phyloP scores from a whole-genome alignment of 2,888 invertebrate species.

The Drosophila formosana region DNA sequence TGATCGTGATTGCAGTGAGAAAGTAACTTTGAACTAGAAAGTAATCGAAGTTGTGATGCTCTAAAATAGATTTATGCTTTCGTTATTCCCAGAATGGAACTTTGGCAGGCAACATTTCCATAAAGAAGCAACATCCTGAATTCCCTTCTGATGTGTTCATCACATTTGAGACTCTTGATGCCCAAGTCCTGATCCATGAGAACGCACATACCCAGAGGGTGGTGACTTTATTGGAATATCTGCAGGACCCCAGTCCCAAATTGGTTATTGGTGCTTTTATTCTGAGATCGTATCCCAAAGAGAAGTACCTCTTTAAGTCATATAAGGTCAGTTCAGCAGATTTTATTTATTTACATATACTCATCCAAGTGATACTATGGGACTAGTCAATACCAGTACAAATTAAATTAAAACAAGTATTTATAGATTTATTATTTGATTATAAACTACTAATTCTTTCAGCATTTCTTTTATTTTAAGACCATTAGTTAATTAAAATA shows the following conservation, averaged over 20 bases:
- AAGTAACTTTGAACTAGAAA: neutral
- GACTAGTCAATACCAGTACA: too few species aligned
- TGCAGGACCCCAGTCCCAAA: conserved; percentile 88
- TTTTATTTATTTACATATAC: too few species aligned
- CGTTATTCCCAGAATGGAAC: conserved; percentile 87
- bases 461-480: too few species aligned
- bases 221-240: conserved; percentile 86
- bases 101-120: conserved; percentile 89
- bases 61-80: neutral
- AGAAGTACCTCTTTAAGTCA: conserved; percentile 87
- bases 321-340: conserved; percentile 87
- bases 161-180: conserved; percentile 84
- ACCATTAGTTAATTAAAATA: too few species aligned
- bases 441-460: too few species aligned
- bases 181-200: conserved; percentile 69
- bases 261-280: conserved; percentile 87
- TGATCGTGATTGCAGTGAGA: neutral
- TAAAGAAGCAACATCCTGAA: conserved; percentile 88
- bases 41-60: neutral
- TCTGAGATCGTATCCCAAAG: conserved; percentile 86
- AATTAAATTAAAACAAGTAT: too few species aligned
- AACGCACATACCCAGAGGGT: conserved; percentile 85
- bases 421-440: too few species aligned
- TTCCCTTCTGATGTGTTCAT: conserved; percentile 91
- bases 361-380: too few species aligned